These are phyloP conservation scores for Pterocles orientalis DNA, from an alignment of 2,113 vertebrate genomes.

Conservation along the genomic window DNA sequence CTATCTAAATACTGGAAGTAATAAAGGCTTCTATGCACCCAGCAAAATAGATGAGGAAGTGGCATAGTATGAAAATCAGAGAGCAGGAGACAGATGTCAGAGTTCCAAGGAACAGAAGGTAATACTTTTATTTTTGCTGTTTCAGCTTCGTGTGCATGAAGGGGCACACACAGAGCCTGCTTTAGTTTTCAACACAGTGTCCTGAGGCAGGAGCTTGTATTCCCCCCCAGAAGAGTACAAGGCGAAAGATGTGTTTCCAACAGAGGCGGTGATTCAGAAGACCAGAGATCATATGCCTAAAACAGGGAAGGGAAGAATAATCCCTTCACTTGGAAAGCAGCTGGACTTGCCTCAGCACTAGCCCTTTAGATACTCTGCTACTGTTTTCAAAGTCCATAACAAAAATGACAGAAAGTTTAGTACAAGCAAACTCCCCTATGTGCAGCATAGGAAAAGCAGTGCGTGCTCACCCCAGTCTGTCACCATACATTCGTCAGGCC, in stretches of 20 bases:
- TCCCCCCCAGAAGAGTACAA: neutral
- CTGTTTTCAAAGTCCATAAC: neutral
- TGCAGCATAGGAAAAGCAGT: neutral
- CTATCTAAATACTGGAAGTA: conserved; percentile 11
- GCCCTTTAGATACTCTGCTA: neutral
- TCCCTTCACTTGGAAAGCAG: neutral
- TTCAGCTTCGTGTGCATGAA: neutral
- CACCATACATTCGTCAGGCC: neutral
- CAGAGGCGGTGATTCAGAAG: neutral
- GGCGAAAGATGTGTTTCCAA: neutral
- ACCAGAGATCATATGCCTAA: neutral
- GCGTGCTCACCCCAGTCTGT: neutral
- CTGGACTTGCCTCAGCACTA: neutral
- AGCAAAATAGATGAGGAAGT: conserved; percentile 18
- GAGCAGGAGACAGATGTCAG: neutral
- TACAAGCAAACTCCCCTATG: fast-evolving
- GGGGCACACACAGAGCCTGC: neutral
- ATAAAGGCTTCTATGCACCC: neutral
- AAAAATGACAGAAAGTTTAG: neutral
- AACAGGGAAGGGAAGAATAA: neutral
- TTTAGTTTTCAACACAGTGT: neutral
- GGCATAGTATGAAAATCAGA: neutral
- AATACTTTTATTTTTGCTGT: neutral
- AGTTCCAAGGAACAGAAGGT: neutral
- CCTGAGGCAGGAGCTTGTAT: neutral